Percentiles rank a stretch among this genome's conserved stretches.
Evolutionary conservation across 35 echinoderm and acorn worm species (phyloP).

Genomic region (Apostichopus japonicus): DNA sequence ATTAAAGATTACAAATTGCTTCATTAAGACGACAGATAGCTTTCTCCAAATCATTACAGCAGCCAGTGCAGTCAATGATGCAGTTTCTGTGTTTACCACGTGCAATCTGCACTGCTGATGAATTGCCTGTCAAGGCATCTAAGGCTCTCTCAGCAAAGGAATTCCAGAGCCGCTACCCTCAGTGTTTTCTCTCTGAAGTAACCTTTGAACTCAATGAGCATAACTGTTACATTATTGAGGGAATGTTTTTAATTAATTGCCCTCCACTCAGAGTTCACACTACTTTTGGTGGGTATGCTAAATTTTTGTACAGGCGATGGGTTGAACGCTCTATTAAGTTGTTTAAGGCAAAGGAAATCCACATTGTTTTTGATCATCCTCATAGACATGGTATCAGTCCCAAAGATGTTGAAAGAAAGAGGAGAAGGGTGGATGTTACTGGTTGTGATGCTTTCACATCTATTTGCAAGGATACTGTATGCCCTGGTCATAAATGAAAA

Average conservation of each 20-base stretch:
- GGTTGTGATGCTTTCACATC: background rate
- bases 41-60: slow-evolving; percentile 46
- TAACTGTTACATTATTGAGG: slow-evolving; percentile 60
- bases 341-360: slow-evolving; percentile 30
- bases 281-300: no score
- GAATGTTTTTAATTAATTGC: slow-evolving; percentile 66
- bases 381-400: slow-evolving; percentile 53
- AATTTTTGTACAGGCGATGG: slow-evolving; percentile 62
- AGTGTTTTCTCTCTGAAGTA: no score
- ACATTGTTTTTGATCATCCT: slow-evolving; percentile 56
- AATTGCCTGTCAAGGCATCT: slow-evolving; percentile 34
- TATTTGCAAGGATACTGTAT: background rate
- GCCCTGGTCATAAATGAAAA: background rate
- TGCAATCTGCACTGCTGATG: slow-evolving; percentile 41
- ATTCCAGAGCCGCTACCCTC: no score
- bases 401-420: slow-evolving; percentile 49
- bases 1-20: slow-evolving; percentile 58
- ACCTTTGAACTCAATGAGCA: no score
- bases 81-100: no score
- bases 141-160: slow-evolving; percentile 24
- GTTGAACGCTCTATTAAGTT: slow-evolving; percentile 10
- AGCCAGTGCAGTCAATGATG: slow-evolving; percentile 30
- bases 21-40: slow-evolving; percentile 56
- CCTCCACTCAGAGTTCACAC: slow-evolving; percentile 13
- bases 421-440: background rate